phyloP scores from a whole-genome alignment of 2,797 vertebrate species.

The Martes flavigula region DNA sequence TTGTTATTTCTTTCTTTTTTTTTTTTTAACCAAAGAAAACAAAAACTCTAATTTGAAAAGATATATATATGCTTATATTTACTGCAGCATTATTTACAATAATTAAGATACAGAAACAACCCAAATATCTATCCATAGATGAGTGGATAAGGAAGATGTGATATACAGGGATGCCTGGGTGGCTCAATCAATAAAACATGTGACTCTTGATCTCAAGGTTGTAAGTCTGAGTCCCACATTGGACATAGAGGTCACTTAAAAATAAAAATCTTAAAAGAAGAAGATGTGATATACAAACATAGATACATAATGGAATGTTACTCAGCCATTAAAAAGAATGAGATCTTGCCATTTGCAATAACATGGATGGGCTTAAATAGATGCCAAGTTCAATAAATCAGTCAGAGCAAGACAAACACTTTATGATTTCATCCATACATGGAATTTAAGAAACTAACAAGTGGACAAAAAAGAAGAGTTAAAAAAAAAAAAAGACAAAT shows the following conservation, averaged over 20 bases:
- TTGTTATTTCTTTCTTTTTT: background rate
- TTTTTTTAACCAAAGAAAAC: background rate
- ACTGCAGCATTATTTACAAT: background rate
- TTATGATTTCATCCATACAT: background rate
- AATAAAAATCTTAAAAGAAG: background rate
- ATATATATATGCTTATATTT: background rate
- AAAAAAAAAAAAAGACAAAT: background rate
- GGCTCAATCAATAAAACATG: background rate
- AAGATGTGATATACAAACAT: background rate
- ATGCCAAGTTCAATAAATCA: background rate
- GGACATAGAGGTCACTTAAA: background rate
- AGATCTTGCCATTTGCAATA: background rate
- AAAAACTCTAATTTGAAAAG: background rate
- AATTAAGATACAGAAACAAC: background rate
- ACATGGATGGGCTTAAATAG: background rate
- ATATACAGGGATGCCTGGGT: background rate
- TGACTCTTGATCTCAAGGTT: background rate
- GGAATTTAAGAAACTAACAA: background rate
- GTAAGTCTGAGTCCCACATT: background rate
- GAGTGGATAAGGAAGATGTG: background rate
- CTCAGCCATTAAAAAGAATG: background rate
- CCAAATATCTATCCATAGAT: background rate
- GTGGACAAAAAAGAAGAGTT: background rate
- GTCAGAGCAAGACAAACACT: background rate
- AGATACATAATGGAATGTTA: background rate